Evolutionary conservation across 2,888 invertebrate species (phyloP), one percentile per base, ranked within the genome.

Genomic region (Boloria euphrosyne): DNA sequence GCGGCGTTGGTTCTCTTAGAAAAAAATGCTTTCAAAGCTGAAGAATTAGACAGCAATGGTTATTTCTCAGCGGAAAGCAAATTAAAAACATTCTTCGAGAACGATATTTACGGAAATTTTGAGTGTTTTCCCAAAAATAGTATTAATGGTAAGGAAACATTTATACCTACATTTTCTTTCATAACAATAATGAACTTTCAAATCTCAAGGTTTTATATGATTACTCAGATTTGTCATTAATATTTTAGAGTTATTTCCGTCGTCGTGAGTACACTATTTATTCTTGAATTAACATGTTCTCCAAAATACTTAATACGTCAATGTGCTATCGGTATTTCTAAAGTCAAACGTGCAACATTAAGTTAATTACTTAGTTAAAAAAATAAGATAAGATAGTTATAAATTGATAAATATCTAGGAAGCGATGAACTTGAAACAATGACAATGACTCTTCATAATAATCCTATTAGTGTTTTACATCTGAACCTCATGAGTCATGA

Each of bases 31-130:
- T 97, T 98, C 81, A 94, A 94, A 49, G 94, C 94, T 70, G 93
- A 95, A 54, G 91, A 93, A 74, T 87, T 96, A 65, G 76, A 89
- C 61, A 79, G 81, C 63, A 84, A 82, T 69, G 93, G 93, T n/a
- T 95, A 94, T 79, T 96, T 97, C 76, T 93, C 93, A 44, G 84
- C 86, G 13, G 93, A 94, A 1, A 93, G 94, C 22, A 84, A 87
- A 67, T 85, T 96, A 3, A 89, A 93, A 44, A 94, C 95, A 71
- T 92, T 94, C 66, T 96, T 96, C 80, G 93, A 95, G 43, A 98
- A 98, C 89, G 97, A 97, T 83, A 95, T 97, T 80, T 98, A 97
- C 83, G 96, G 96, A 14, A 96, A 95, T 80, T 97, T 95, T 82
- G 94, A 95, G 78, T 96, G 95, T 85, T 94, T 93, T 75, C 95